phyloP scores from a whole-genome alignment of 2,797 vertebrate species.

The Typhlichthys eigenmanni region DNA sequence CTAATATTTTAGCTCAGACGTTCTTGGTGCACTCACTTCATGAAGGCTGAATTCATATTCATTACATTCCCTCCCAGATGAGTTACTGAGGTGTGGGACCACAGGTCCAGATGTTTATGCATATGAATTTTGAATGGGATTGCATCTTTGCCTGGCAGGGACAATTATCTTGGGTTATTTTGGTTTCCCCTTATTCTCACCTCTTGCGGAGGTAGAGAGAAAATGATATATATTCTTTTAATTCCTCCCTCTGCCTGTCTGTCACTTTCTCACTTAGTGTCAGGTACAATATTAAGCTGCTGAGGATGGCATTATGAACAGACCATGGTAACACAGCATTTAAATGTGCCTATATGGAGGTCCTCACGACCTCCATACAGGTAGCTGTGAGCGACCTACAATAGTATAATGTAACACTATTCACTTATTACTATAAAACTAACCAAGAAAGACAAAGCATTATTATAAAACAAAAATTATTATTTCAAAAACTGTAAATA shows the following conservation, averaged over 20 bases:
- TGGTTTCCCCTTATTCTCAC: constrained; percentile 39
- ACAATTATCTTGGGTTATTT: constrained; percentile 62
- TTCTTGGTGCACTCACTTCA: constrained; percentile 49
- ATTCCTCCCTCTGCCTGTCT: constrained; percentile 6
- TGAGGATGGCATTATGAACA: constrained; percentile 22
- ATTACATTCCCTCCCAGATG: constrained; percentile 69
- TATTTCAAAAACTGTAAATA: no score
- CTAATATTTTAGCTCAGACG: constrained; percentile 42
- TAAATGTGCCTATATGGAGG: constrained; percentile 8
- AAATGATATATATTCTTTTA: constrained; percentile 19
- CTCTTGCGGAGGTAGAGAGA: constrained; percentile 30
- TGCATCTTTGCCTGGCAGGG: constrained; percentile 65
- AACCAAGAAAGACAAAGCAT: no score
- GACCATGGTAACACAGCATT: constrained; percentile 2
- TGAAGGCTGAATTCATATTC: constrained; percentile 65
- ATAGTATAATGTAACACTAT: no score
- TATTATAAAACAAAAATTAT: no score
- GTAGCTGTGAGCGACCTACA: no score
- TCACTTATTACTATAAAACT: no score
- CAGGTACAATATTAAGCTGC: constrained; percentile 6
- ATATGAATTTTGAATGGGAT: constrained; percentile 71
- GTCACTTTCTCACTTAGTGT: not conserved
- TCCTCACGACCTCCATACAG: no score
- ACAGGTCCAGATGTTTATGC: constrained; percentile 74
- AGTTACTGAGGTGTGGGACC: constrained; percentile 61